Evolutionary conservation across 2,113 vertebrate genomes (phyloP).

Genomic region (Stigmatopora argus): DNA sequence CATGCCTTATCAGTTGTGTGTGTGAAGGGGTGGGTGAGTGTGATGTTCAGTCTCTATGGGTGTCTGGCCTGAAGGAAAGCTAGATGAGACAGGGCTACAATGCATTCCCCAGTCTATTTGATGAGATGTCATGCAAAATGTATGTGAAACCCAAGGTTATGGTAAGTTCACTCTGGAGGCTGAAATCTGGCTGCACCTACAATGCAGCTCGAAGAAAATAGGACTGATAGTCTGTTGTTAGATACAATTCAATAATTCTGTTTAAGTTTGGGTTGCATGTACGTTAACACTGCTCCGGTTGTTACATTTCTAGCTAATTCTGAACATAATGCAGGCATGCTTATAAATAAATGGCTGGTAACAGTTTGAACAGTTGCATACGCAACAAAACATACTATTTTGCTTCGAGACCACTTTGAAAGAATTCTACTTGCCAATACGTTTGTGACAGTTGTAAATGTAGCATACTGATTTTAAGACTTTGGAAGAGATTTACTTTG

Average conservation of each 20-base stretch:
- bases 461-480: too few species aligned
- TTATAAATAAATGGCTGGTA: too few species aligned
- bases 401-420: too few species aligned
- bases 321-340: too few species aligned
- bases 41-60: slow-evolving; percentile 27
- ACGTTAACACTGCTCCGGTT: not conserved
- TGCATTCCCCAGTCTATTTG: slow-evolving; percentile 52
- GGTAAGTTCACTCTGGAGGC: slow-evolving; percentile 61
- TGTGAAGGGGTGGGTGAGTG: slow-evolving; percentile 8
- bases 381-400: too few species aligned
- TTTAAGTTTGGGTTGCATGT: not conserved
- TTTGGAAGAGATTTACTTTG: too few species aligned
- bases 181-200: slow-evolving; percentile 41
- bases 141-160: slow-evolving; percentile 65
- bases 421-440: too few species aligned
- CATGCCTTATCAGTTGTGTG: not conserved
- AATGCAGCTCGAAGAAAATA: slow-evolving; percentile 22
- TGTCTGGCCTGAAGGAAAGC: slow-evolving; percentile 47
- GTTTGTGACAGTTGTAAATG: too few species aligned
- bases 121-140: slow-evolving; percentile 69
- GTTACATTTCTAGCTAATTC: not conserved
- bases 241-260: not conserved
- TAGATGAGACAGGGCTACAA: slow-evolving; percentile 46
- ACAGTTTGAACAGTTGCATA: too few species aligned
- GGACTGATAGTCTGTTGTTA: slow-evolving; percentile 32